Conservation (phyloP, 1,140 invertebrate genomes). For the Dreissena rostriformis region DNA sequence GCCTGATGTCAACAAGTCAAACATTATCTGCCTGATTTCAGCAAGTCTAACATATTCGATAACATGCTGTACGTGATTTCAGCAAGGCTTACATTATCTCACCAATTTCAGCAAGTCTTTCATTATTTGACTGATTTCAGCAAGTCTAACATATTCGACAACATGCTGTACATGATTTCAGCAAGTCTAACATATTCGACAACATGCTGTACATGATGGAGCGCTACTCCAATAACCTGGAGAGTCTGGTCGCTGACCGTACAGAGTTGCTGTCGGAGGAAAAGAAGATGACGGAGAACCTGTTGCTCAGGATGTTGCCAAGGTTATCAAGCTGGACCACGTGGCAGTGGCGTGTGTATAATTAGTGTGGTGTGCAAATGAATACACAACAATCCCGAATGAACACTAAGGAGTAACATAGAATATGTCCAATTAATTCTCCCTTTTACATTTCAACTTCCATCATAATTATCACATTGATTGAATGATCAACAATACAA, state of each 20-base stretch:
- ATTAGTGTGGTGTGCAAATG: too few relatives aligned
- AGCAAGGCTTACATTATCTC: not conserved
- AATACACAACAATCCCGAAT: too few relatives aligned
- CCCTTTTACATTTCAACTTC: too few relatives aligned
- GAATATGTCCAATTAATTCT: too few relatives aligned
- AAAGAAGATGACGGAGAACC: constrained; percentile 95
- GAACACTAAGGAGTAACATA: too few relatives aligned
- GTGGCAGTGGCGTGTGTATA: too few relatives aligned
- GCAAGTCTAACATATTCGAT: constrained; percentile 89
- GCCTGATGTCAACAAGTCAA: too few relatives aligned
- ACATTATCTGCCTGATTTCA: constrained; percentile 20
- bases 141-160: constrained; percentile 96
- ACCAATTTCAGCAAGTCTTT: constrained; percentile 89
- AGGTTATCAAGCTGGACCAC: too few relatives aligned
- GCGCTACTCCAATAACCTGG: constrained; percentile 96
- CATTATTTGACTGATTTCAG: constrained; percentile 86
- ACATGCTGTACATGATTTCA: constrained; percentile 92
- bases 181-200: constrained; percentile 96
- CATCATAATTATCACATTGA: too few relatives aligned
- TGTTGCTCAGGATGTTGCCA: not conserved
- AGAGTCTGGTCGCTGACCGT: constrained; percentile 93
- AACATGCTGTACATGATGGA: constrained; percentile 95
- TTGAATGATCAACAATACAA: too few relatives aligned
- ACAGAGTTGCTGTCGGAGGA: constrained; percentile 95
- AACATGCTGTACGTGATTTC: constrained; percentile 89